Conservation (phyloP, 2,113 vertebrate species). For the Pachypanchax playfairii region DNA sequence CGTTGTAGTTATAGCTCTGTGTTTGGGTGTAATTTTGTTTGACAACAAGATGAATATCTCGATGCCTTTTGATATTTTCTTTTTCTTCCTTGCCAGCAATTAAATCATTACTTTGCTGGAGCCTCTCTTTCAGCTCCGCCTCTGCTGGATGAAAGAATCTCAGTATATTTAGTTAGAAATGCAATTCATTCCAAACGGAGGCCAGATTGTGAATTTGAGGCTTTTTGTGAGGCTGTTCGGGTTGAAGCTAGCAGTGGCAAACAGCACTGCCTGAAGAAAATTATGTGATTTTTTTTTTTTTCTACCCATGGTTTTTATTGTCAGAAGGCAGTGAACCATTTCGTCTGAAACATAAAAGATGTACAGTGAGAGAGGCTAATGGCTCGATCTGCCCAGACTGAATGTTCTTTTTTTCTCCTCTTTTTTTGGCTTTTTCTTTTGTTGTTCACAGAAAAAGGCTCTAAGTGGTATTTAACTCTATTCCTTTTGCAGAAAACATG, state of each 20-base stretch:
- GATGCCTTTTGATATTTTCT: slow-evolving; percentile 31
- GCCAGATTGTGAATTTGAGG: slow-evolving; percentile 47
- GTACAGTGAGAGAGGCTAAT: slow-evolving; percentile 70
- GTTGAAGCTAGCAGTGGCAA: slow-evolving; percentile 51
- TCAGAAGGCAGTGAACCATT: slow-evolving; percentile 79
- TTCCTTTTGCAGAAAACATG: slow-evolving; percentile 32
- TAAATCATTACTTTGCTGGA: slow-evolving; percentile 69
- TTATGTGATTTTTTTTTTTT: slow-evolving; percentile 48
- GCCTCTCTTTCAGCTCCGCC: slow-evolving; percentile 29
- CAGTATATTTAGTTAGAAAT: slow-evolving; percentile 47
- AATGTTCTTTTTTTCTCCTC: slow-evolving; percentile 58
- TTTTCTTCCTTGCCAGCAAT: slow-evolving; percentile 52
- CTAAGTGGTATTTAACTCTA: slow-evolving; percentile 63
- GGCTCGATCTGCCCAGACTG: slow-evolving; percentile 63
- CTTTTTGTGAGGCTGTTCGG: slow-evolving; percentile 56
- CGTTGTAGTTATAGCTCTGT: not conserved
- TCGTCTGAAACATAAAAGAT: slow-evolving; percentile 72
- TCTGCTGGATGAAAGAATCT: slow-evolving; percentile 37
- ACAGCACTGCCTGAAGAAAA: slow-evolving; percentile 69
- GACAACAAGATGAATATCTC: slow-evolving; percentile 62
- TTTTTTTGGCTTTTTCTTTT: slow-evolving; percentile 54
- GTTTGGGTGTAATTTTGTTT: slow-evolving; percentile 56
- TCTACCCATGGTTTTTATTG: slow-evolving; percentile 69
- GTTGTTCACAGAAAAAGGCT: slow-evolving; percentile 56
- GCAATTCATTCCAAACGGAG: slow-evolving; percentile 45